Base-by-base conservation (phyloP, 1,140 invertebrate genomes). In the Nasonia giraulti region DNA sequence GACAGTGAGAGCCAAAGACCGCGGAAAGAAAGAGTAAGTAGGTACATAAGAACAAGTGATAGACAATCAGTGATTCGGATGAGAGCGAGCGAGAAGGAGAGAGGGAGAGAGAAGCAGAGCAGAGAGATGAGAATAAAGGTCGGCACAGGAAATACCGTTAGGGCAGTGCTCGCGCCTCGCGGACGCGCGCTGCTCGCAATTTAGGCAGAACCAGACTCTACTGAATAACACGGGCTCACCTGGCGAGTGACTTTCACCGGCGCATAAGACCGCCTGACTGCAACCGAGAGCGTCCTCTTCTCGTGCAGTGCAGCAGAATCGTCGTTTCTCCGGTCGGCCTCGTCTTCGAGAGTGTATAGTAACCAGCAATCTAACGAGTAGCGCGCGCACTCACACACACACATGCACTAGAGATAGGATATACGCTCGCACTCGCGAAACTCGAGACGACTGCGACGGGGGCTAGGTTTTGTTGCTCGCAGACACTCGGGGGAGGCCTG, bases 201-300 rank as follows among this genome's bases (percentile, higher is more conserved):
- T 55, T 47, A 27, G 47, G 80, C 27, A 31, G 14, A 69, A 71
- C 8, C 31, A 33, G 12, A 71, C 68, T 44, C 40, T 12, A 71
- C 20, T 17, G 33, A 37, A 37, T 37, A 37, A 71, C 5, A 50
- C 1, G 40, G 27, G 74, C 83, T 84, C 33, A 84, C 83, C 83
- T 80, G n/a, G 31, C 47, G 77, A 37, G 4, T 37, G 20, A 84
- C 83, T 84, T 84, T 84, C 77, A 84, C 77, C 83, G 68, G 40
- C 69, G 68, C 83, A 84, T 84, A 84, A 84, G 83, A 69, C 27
- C 79, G 37, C n/a, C 33, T 44, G 27, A 27, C 40, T 62, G 20
- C 55, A 17, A 62, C 55, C 55, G 17, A 62, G 55, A 62, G 55
- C 14, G 20, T 62, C 55, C 55, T 62, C 55, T 62, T 62, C 55